Percentiles rank a stretch among this genome's conserved stretches.
Conservation (phyloP, 1,140 invertebrate species). For the Teleogryllus occipitalis region DNA sequence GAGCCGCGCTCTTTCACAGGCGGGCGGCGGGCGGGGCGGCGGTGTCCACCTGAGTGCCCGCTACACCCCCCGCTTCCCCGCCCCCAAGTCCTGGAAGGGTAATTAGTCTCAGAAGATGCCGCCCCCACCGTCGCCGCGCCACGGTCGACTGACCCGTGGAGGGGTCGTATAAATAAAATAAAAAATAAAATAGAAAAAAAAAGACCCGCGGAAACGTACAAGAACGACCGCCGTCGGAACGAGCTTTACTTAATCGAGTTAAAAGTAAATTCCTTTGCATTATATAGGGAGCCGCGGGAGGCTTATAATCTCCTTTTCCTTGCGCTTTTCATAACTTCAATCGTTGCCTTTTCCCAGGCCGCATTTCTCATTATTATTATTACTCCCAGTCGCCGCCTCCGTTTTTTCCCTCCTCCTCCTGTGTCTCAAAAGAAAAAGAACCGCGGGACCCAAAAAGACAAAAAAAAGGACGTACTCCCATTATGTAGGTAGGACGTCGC, state of each 20-base stretch:
- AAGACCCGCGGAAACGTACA: neutral
- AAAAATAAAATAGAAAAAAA: neutral
- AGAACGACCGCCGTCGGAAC: neutral
- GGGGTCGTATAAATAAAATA: constrained; percentile 1
- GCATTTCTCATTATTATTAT: constrained; percentile 6
- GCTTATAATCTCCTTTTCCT: constrained; percentile 1
- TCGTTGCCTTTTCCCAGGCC: neutral
- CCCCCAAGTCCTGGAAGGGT: neutral
- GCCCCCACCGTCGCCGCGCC: too few relatives aligned
- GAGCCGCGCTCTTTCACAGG: neutral
- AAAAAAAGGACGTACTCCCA: neutral
- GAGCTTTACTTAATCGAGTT: constrained; percentile 4
- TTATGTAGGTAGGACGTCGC: neutral
- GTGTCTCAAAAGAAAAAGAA: neutral
- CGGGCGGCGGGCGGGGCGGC: too few relatives aligned
- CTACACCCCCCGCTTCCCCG: neutral
- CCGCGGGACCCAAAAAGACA: neutral
- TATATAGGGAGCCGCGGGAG: neutral
- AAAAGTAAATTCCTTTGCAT: constrained; percentile 5
- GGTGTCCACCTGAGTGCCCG: neutral
- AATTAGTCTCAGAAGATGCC: neutral
- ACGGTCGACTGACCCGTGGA: neutral
- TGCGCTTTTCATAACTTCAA: constrained; percentile 4
- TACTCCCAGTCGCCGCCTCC: neutral
- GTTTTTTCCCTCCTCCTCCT: neutral